A percentile compares a stretch with the other conserved stretches of the same genome.
These are phyloP conservation scores for Rousettus leschenaultii DNA, from an alignment of 2,113 vertebrate species.

Conservation along the genomic window DNA sequence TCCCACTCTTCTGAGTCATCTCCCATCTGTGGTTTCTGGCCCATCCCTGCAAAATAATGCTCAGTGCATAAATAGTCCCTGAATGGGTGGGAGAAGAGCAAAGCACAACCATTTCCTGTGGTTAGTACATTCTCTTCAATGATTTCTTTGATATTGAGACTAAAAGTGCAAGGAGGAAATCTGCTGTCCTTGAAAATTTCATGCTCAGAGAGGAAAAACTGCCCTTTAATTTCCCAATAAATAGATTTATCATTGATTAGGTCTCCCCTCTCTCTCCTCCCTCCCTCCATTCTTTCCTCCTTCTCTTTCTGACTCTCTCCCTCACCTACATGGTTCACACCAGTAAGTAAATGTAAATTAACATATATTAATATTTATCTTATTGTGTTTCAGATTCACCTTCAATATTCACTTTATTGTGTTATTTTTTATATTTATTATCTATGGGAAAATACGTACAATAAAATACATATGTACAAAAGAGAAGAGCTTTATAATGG, in stretches of 20 bases:
- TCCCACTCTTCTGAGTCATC: slow-evolving; percentile 25
- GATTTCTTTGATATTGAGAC: not conserved
- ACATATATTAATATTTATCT: not conserved
- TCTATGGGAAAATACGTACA: not conserved
- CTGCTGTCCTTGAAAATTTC: not conserved
- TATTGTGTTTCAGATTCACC: not conserved
- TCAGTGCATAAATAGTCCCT: not conserved
- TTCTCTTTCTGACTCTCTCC: not conserved
- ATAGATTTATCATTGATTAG: too few relatives aligned
- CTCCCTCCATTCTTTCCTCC: too few relatives aligned
- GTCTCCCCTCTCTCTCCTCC: not conserved
- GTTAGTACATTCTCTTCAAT: not conserved
- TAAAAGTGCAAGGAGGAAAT: not conserved
- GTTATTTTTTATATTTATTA: not conserved
- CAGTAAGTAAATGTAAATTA: not conserved
- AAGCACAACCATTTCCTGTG: not conserved
- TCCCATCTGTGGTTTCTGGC: slow-evolving; percentile 2
- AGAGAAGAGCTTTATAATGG: not conserved
- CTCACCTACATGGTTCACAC: not conserved
- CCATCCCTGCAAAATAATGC: not conserved
- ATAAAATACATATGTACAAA: not conserved
- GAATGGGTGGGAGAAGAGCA: not conserved
- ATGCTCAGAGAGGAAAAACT: not conserved
- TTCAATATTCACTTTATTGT: not conserved
- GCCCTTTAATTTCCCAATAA: not conserved